Percentiles rank a stretch among this genome's conserved stretches.
These are phyloP conservation scores for Melieria omissa DNA, from an alignment of 2,888 invertebrate species.

Conservation along the genomic window DNA sequence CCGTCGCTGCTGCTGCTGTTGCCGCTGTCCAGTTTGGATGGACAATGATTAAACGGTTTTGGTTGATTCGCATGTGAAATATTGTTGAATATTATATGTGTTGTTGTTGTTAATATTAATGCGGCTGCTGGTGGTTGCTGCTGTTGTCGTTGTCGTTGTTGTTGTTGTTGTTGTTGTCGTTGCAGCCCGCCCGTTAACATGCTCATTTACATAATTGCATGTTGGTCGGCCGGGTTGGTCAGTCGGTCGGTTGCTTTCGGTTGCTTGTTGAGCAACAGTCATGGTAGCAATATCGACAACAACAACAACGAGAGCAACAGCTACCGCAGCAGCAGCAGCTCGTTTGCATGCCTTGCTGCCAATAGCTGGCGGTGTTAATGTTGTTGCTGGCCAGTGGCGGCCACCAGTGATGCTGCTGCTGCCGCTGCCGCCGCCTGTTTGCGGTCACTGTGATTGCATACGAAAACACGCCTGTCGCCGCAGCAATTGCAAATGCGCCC, in stretches of 20 bases:
- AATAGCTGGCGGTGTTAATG: neutral
- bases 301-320: too few relatives aligned
- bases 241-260: too few relatives aligned
- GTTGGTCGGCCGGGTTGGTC: conserved; percentile 4
- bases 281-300: too few relatives aligned
- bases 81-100: too few relatives aligned
- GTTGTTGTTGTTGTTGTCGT: neutral
- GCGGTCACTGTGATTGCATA: conserved; percentile 34
- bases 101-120: too few relatives aligned
- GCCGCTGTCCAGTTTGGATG: neutral
- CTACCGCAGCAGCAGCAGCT: conserved; percentile 10
- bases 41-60: neutral
- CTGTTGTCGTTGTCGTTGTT: too few relatives aligned
- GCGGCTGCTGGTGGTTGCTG: too few relatives aligned
- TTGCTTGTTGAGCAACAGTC: too few relatives aligned
- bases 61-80: neutral
- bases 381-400: neutral
- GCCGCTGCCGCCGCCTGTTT: conserved; percentile 5
- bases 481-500: conserved; percentile 21
- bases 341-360: neutral
- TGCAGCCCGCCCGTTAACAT: conserved; percentile 1
- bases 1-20: too few relatives aligned
- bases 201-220: conserved; percentile 40
- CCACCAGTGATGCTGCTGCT: neutral
- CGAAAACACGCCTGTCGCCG: neutral